Evolutionary conservation across 2,888 invertebrate genomes (phyloP).

Genomic region (Nephrotoma flavescens): DNA sequence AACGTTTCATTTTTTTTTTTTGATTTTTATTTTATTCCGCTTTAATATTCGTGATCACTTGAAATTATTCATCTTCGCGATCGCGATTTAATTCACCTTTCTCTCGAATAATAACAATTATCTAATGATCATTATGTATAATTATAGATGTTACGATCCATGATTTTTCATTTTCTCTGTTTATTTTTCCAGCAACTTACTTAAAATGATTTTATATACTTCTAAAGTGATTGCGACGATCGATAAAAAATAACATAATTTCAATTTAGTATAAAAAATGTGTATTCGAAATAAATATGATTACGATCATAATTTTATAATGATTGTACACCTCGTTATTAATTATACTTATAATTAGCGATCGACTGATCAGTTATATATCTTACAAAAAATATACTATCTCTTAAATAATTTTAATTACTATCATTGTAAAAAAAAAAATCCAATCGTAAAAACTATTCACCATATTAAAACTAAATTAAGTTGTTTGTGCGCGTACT

Average conservation of each 20-base stretch:
- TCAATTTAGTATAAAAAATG: neutral
- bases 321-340: neutral
- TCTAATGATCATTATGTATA: neutral
- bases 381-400: neutral
- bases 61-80: neutral
- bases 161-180: neutral
- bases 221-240: neutral
- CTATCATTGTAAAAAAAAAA: neutral
- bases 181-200: neutral
- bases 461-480: neutral
- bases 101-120: neutral
- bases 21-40: too few species aligned
- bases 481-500: neutral
- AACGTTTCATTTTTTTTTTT: too few species aligned
- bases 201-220: neutral
- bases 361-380: neutral
- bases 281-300: neutral
- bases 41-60: neutral
- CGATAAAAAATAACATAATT: neutral
- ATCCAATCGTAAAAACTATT: neutral
- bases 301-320: neutral
- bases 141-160: neutral
- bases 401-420: neutral
- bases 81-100: neutral
- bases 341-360: neutral